Conservation (phyloP, 92 coral and sea anemone species). For the Epizoanthus stellaris region DNA sequence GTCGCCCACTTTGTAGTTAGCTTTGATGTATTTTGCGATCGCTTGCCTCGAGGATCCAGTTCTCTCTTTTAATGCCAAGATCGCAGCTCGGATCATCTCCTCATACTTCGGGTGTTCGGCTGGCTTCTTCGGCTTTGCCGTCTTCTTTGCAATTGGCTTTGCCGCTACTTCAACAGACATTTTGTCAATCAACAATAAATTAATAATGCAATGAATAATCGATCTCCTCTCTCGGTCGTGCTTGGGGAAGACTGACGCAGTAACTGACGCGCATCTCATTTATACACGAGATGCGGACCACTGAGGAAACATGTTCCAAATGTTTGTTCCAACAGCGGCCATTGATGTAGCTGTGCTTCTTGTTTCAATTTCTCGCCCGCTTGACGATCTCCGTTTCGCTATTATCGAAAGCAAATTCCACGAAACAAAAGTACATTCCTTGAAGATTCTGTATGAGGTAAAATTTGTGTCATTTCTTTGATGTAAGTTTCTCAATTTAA, state of each 20-base stretch:
- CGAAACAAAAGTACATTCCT: conserved; percentile 51
- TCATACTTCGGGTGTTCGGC: conserved; percentile 93
- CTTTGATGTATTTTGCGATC: conserved; percentile 75
- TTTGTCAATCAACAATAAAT: conserved; percentile 80
- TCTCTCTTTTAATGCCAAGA: conserved; percentile 81
- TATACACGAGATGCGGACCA: conserved; percentile 93
- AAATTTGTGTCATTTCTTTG: conserved; percentile 11
- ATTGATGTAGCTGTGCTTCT: conserved; percentile 98
- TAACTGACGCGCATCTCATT: conserved; percentile 90
- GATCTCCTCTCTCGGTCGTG: conserved; percentile 81
- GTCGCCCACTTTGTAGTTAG: conserved; percentile 78
- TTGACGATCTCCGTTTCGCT: conserved; percentile 37
- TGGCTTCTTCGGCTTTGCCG: conserved; percentile 66
- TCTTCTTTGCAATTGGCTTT: conserved; percentile 53
- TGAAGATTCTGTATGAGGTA: conserved; percentile 57
- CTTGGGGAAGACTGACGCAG: conserved; percentile 99
- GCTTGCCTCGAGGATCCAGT: conserved; percentile 93
- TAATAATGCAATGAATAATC: conserved; percentile 67
- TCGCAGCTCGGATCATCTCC: conserved; percentile 81
- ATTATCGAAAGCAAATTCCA: conserved; percentile 32
- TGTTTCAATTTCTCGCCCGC: conserved; percentile 59
- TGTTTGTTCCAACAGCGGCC: conserved; percentile 83
- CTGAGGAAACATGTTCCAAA: conserved; percentile 92
- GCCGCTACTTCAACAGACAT: conserved; percentile 73
- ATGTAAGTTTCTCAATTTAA: conserved; percentile 21